Evolutionary conservation across 2,888 invertebrate genomes (phyloP), one percentile per base, ranked within the genome.

Genomic region (Trachelus tabidus): DNA sequence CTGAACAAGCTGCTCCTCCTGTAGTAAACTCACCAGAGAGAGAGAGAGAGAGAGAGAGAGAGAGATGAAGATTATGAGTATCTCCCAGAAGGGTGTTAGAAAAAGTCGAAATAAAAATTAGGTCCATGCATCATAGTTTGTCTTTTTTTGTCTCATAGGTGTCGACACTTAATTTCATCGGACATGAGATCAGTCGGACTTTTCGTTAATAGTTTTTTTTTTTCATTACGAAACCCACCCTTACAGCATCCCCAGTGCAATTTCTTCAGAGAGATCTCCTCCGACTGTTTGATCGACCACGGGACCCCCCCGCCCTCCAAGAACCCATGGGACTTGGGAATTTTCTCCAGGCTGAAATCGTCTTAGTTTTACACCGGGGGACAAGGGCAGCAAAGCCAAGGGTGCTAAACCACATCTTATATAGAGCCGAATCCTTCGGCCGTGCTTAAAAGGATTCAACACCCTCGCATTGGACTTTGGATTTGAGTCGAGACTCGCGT

Each of bases 281-380:
- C 56, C 71, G 31, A 71, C 71, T 71, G 73, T 76, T 73, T 23
- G 37, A 71, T 73, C 76, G 69, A 31, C 71, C 33, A 73, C 33
- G 30, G 34, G 23, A 74, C 6, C 9, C 23, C 2, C 35, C 35
- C 69, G 56, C 69, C 34, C 30, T 12, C 12, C 56, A 40, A 30
- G 34, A 30, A 40, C 68, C 68, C 56, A 34, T 68, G 75, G 40
- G 37, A 15, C 6, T 71, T 12, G 12, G 71, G 56, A 56, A 56
- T 56, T 56, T 56, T 9, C 56, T 56, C 23, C 23, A 56, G 56
- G 56, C 56, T 56, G 23, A 56, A 71, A 71, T 31, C 71, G 71
- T 71, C 71, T 71, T 71, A 71, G 71, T 71, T 34, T 71, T 71
- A 33, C 33, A 71, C 71, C 12, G 34, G 34, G 71, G 34, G 71